A percentile compares a stretch with the other conserved stretches of the same genome.
Evolutionary conservation across 2,797 vertebrate genomes (phyloP).

Genomic region (Antrozous pallidus): DNA sequence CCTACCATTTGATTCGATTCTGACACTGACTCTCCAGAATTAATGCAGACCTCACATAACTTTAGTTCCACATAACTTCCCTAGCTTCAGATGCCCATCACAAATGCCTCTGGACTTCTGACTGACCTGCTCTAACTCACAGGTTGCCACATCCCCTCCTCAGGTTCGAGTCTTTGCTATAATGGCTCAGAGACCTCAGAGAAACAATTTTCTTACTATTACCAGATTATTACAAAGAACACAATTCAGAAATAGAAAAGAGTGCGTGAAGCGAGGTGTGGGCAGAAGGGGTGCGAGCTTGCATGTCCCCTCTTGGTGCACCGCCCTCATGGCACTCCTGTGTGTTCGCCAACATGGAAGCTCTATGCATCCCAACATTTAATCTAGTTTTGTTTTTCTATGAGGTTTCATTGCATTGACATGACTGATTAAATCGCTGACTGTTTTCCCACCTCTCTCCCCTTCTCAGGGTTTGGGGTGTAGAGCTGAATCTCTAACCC

Average conservation of each 20-base stretch:
- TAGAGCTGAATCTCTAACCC: background rate
- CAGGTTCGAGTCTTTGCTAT: background rate
- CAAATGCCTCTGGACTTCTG: background rate
- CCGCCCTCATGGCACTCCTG: too few relatives aligned
- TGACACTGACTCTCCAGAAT: background rate
- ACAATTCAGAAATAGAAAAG: background rate
- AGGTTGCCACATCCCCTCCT: background rate
- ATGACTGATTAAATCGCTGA: background rate
- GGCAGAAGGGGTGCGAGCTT: background rate
- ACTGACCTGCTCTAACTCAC: background rate
- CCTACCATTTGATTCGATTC: background rate
- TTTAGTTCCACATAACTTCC: background rate
- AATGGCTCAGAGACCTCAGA: background rate
- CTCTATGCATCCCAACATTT: background rate
- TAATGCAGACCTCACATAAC: background rate
- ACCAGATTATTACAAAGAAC: background rate
- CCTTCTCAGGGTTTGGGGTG: background rate
- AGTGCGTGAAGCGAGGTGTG: background rate
- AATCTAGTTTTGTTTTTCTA: background rate
- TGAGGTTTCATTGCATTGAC: background rate
- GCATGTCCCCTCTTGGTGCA: background rate
- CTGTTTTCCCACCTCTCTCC: background rate
- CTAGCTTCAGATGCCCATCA: background rate
- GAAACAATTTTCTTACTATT: background rate
- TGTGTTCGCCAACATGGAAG: background rate